These are phyloP conservation scores for Andrena fulva DNA, from an alignment of 2,888 invertebrate species.

Conservation along the genomic window DNA sequence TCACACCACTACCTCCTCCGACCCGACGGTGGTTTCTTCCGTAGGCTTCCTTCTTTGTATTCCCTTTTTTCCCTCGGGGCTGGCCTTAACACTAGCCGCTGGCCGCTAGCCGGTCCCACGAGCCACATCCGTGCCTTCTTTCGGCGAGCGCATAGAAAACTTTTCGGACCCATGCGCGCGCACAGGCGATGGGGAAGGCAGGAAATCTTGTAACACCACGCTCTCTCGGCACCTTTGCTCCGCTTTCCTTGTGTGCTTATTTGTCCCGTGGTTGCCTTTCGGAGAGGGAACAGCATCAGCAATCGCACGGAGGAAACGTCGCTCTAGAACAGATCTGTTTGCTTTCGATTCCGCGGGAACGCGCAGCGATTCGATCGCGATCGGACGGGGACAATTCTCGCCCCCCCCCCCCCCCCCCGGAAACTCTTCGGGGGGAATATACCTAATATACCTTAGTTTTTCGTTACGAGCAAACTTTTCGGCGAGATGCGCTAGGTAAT, in stretches of 20 bases:
- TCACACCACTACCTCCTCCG: conserved; percentile 73
- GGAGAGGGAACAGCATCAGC: neutral
- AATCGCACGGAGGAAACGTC: neutral
- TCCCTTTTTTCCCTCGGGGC: conserved; percentile 36
- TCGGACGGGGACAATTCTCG: too few species aligned
- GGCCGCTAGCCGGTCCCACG: conserved; percentile 8
- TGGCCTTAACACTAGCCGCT: neutral
- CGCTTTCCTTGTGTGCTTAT: conserved; percentile 23
- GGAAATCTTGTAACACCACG: conserved; percentile 40
- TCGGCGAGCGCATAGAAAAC: conserved; percentile 19
- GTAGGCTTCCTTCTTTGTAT: conserved; percentile 31
- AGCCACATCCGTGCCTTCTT: conserved; percentile 8
- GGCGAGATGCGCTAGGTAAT: conserved; percentile 46
- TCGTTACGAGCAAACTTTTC: conserved; percentile 37
- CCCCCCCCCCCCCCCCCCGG: too few species aligned
- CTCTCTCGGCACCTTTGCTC: neutral
- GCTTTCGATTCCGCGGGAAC: conserved; percentile 16
- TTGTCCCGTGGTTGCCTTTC: conserved; percentile 11
- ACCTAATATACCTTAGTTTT: too few species aligned
- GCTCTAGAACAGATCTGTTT: neutral
- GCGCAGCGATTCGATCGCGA: too few species aligned
- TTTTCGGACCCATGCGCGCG: conserved; percentile 37
- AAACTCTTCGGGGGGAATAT: too few species aligned
- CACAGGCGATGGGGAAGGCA: conserved; percentile 22
- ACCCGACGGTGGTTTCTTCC: conserved; percentile 56